Base-by-base conservation (phyloP, 64 coral and sea anemone genomes). In the Montipora sp. region DNA sequence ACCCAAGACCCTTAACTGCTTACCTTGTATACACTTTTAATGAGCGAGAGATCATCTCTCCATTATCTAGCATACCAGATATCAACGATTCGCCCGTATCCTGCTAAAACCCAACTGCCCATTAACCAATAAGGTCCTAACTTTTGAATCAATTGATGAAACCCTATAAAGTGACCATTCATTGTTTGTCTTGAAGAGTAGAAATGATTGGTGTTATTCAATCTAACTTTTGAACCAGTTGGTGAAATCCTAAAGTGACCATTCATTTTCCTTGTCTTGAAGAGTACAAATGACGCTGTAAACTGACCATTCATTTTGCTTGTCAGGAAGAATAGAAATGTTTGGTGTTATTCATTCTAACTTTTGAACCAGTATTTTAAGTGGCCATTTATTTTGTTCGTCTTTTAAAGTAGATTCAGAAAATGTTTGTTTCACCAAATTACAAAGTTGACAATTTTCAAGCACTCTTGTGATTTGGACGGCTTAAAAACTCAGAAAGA, bases 391-490 rank as follows among this genome's bases (percentile, higher is more conserved):
- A 0, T 71, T 71, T 71, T 71, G 67, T 21, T 71, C 0, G 7
- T 13, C 14, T 71, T 71, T 71, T 0, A 71, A 71, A 71, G 67
- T 0, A 71, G 67, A 21, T 71, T 71, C 67, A 71, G 67, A 71
- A 71, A 71, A 19, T 71, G 67, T 71, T 71, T 71, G 67, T 71
- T 71, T 71, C 0, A 13, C 20, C 7, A 71, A 21, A 71, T 16
- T 71, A 71, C 67, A 21, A 71, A 71, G 67, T 71, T 71, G 20
- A 71, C 67, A 71, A 71, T 71, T 71, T 71, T 71, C 67, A 71
- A 71, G 67, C 67, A 71, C 67, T 71, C 7, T 21, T 71, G 67
- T 71, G 67, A 71, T 71, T 71, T 71, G 67, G 67, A 71, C 67
- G 67, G 67, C 67, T 71, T 71, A 71, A 71, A 71, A 57, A 0